Conservation (phyloP, 2,113 vertebrate genomes). For the Willisornis vidua region DNA sequence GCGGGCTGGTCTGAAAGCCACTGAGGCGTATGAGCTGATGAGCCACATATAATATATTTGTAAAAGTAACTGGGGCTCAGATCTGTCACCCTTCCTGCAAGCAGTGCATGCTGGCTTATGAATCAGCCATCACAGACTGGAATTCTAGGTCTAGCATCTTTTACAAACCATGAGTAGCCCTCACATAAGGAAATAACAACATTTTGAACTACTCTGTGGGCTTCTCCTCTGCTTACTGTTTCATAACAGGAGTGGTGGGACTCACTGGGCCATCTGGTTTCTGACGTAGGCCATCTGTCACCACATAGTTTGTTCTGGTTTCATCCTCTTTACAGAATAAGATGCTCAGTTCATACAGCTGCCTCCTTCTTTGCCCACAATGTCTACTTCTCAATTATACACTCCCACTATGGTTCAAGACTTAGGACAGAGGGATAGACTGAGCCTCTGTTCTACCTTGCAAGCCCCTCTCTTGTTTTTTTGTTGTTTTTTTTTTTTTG, state of each 20-base stretch:
- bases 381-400: not conserved
- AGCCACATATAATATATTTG: rapidly evolving
- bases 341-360: constrained; percentile 14
- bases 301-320: not conserved
- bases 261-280: constrained; percentile 17
- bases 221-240: not conserved
- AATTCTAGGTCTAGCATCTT: not conserved
- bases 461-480: not conserved
- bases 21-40: not conserved
- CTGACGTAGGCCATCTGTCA: constrained; percentile 7
- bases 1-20: not conserved
- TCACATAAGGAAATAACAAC: not conserved
- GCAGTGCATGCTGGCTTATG: not conserved
- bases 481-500: not conserved
- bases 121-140: not conserved
- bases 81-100: not conserved
- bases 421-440: not conserved
- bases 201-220: not conserved
- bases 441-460: not conserved
- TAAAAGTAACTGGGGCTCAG: not conserved
- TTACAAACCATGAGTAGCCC: not conserved
- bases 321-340: not conserved
- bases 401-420: not conserved
- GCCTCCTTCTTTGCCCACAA: not conserved
- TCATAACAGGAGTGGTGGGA: not conserved